phyloP scores from a whole-genome alignment of 2,888 invertebrate species.

The Tetheella fluctuosa region DNA sequence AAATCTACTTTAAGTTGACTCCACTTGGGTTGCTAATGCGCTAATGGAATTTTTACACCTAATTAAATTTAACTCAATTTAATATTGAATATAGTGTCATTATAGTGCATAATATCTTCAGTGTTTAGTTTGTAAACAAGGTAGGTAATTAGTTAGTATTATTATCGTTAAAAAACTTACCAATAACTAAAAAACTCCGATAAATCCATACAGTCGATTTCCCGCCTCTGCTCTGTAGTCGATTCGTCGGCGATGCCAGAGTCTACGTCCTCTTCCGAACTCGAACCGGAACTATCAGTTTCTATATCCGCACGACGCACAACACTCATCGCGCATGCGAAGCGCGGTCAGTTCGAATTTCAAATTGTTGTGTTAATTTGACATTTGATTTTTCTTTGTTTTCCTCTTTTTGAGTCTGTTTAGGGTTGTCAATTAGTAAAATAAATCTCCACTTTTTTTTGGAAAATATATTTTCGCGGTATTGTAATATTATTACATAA shows the following conservation, averaged over 20 bases:
- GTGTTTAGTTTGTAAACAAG: no score
- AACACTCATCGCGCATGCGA: conserved; percentile 25
- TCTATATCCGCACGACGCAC: conserved; percentile 59
- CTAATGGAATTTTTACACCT: no score
- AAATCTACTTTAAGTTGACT: no score
- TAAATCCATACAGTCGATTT: conserved; percentile 74
- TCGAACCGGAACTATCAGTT: conserved; percentile 51
- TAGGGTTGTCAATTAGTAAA: neutral
- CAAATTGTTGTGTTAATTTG: neutral
- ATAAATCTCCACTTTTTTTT: neutral
- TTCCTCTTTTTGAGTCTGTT: neutral
- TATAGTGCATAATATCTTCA: no score
- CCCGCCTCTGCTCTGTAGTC: conserved; percentile 34
- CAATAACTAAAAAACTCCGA: conserved; percentile 74
- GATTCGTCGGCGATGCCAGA: conserved; percentile 74
- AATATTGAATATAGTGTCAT: no score
- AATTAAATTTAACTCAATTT: no score
- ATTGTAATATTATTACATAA: no score
- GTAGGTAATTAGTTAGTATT: no score
- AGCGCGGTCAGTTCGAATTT: neutral
- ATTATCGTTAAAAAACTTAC: no score
- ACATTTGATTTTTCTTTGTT: neutral
- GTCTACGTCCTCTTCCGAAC: conserved; percentile 74
- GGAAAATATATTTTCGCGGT: neutral
- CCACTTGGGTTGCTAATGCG: no score